Evolutionary conservation across 2,797 vertebrate species (phyloP), one percentile per base, ranked within the genome.

Genomic region (Iguana delicatissima): DNA sequence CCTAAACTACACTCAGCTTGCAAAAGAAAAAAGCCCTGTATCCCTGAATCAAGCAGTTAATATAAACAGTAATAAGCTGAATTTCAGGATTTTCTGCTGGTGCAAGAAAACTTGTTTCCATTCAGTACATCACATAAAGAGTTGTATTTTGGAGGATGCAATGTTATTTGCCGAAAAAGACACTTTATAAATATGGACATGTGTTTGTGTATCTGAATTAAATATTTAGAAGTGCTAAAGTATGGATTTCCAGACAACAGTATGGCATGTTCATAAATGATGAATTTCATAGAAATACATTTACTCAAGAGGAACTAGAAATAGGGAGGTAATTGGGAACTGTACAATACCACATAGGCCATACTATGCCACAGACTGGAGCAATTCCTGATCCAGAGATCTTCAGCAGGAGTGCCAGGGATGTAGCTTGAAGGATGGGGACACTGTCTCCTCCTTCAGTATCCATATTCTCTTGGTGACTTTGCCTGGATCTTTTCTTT

Each of bases 241-340:
- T 14, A 57, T 74, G 18, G 62, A 91, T 80, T 77, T 87, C 62
- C 79, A 90, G 1, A 18, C 1, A 89, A 85, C 0, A 74, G 55
- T 69, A 57, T 16, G 9, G 1, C 2, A 82, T 0, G 52, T 22
- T 85, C 73, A 57, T 85, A 62, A 32, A 87, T 72, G 82, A 88
- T 64, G 22, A 93, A 94, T 69, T 83, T 64, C 81, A 42, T 57
- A 20, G 46, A 55, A 14, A 57, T 73, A 52, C 2, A 62, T 74
- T 77, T 32, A 83, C n/a, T n/a, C 69, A 57, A 29, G 50, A 88
- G 10, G 32, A 57, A 35, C 50, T 24, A 55, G 32, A 72, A 85
- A 35, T 84, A 64, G 59, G 59, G 13, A 29, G 35, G n/a, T 42
- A 38, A 69, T 32, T 69, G 32, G 67, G 29, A 32, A 80, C 22